Conservation (phyloP, 2,888 invertebrate genomes). For the Lomographa bimaculata region DNA sequence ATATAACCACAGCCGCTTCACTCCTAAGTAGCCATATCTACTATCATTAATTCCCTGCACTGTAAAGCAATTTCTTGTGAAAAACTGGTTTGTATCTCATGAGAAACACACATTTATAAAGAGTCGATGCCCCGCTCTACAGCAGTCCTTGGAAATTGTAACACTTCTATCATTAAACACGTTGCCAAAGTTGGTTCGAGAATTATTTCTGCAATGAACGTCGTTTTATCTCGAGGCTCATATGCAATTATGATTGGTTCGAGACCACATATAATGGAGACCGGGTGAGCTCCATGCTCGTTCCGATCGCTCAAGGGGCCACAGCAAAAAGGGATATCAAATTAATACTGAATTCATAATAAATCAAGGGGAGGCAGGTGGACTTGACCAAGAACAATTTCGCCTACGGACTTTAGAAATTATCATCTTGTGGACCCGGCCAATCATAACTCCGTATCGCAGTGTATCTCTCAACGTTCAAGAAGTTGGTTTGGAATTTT, state of each 20-base stretch:
- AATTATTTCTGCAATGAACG: conserved; percentile 62
- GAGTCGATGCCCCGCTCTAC: conserved; percentile 13
- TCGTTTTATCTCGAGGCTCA: conserved; percentile 69
- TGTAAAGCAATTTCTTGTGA: conserved; percentile 57
- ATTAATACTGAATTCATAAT: conserved; percentile 84
- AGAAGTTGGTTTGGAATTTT: conserved; percentile 51
- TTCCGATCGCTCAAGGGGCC: conserved; percentile 78
- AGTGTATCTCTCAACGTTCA: conserved; percentile 33
- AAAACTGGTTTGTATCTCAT: conserved; percentile 57
- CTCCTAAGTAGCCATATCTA: conserved; percentile 35
- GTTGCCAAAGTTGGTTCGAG: conserved; percentile 39
- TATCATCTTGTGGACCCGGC: conserved; percentile 57
- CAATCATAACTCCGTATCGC: conserved; percentile 32
- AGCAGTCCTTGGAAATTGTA: conserved; percentile 21
- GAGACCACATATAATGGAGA: conserved; percentile 77
- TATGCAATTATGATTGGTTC: conserved; percentile 80
- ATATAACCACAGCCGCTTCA: conserved; percentile 15
- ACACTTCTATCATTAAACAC: conserved; percentile 27
- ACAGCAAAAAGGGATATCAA: conserved; percentile 82
- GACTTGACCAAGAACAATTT: conserved; percentile 71
- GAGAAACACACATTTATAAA: conserved; percentile 23
- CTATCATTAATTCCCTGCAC: conserved; percentile 56
- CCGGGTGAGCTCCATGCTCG: conserved; percentile 64
- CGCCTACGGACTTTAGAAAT: conserved; percentile 80
- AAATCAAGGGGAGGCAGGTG: conserved; percentile 81